Conservation (phyloP, 2,113 vertebrate species). For the Rhinolophus sinicus region DNA sequence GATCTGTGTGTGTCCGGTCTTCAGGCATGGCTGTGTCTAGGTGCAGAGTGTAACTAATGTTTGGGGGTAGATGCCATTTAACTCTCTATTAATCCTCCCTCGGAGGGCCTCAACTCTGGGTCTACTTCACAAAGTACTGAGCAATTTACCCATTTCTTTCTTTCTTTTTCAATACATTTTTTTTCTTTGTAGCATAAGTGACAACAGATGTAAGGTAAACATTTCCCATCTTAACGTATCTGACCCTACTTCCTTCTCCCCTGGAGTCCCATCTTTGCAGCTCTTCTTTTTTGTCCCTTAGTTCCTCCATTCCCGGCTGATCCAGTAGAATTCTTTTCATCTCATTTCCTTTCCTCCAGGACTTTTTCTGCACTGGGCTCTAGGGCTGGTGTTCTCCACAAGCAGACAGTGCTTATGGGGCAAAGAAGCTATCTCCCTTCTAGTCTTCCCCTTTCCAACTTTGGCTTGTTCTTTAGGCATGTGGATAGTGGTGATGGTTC, state of each 20-base stretch:
- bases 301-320: neutral
- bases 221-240: neutral
- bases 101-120: neutral
- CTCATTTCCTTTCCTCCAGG: neutral
- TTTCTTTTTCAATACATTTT: conserved; percentile 2
- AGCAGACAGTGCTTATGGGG: neutral
- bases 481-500: neutral
- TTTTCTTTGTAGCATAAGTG: neutral
- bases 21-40: neutral
- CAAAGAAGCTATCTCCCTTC: neutral
- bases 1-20: neutral
- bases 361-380: neutral
- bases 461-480: neutral
- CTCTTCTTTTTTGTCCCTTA: neutral
- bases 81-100: neutral
- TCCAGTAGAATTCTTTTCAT: neutral
- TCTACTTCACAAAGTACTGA: neutral
- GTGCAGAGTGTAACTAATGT: neutral
- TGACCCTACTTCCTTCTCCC: neutral
- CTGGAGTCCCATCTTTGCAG: neutral
- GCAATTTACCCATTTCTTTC: neutral
- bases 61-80: neutral
- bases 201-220: neutral
- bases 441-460: neutral
- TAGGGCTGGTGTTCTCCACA: neutral